These are phyloP conservation scores for Mormyrops attenuatus DNA, from an alignment of 2,797 vertebrate genomes.

Conservation along the genomic window DNA sequence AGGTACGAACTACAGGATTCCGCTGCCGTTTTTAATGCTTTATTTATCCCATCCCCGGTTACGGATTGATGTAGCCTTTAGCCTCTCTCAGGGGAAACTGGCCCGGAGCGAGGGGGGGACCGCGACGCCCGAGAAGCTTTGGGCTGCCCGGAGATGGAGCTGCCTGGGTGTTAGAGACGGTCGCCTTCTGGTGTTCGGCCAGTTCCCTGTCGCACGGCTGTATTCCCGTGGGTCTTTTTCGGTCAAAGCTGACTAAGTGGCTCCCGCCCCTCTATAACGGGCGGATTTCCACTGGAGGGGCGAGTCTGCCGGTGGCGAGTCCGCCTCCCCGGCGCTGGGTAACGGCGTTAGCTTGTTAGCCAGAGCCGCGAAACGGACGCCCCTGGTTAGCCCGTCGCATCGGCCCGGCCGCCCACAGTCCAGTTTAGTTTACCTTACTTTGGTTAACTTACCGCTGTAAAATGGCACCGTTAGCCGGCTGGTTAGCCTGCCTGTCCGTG, in stretches of 20 bases:
- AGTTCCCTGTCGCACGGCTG: neutral
- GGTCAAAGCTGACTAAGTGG: neutral
- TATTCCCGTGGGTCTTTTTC: neutral
- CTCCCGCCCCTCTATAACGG: neutral
- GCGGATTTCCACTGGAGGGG: neutral
- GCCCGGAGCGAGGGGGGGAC: neutral
- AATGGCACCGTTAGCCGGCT: neutral
- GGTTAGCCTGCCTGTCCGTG: neutral
- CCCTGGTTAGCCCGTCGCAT: neutral
- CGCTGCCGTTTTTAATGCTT: neutral
- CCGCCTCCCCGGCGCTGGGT: neutral
- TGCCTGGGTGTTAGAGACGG: neutral
- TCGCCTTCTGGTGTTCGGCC: neutral
- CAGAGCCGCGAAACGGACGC: neutral
- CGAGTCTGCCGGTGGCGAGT: neutral
- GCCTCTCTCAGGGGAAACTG: neutral
- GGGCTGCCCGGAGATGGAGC: neutral
- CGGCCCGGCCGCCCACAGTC: neutral
- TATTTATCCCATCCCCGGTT: neutral
- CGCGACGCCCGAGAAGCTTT: neutral
- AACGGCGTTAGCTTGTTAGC: neutral
- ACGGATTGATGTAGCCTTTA: neutral
- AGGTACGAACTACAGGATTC: constrained; percentile 8
- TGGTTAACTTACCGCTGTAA: neutral
- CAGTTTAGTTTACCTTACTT: neutral